A percentile compares a stretch with the other conserved stretches of the same genome.
Conservation (phyloP, 2,797 vertebrate genomes). For the Characodon lateralis region DNA sequence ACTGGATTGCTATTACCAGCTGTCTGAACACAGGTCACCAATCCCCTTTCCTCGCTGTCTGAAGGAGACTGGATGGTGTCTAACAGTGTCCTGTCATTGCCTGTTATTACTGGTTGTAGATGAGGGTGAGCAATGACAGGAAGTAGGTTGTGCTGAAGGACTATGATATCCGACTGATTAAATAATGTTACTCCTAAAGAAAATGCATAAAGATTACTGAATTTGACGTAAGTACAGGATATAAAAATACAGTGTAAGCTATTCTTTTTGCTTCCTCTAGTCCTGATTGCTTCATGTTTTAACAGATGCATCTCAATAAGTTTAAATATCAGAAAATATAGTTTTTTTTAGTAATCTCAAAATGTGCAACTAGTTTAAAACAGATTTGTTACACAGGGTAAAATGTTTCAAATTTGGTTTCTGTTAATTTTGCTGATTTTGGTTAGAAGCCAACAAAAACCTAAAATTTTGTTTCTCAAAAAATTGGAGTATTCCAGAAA, state of each 20-base stretch:
- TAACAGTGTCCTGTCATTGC: constrained; percentile 56
- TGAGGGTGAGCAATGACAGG: not conserved
- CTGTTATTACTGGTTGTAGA: constrained; percentile 48
- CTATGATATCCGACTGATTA: not conserved
- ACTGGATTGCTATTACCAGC: constrained; percentile 59
- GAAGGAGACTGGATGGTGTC: constrained; percentile 41
- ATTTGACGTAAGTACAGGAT: constrained; percentile 6
- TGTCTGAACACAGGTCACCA: constrained; percentile 52
- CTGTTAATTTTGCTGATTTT: too few relatives aligned
- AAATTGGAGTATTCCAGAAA: too few relatives aligned
- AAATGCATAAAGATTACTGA: not conserved
- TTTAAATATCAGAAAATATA: too few relatives aligned
- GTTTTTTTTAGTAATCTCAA: too few relatives aligned
- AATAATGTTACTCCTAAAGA: constrained; percentile 15
- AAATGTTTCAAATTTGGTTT: too few relatives aligned
- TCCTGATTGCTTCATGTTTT: not conserved
- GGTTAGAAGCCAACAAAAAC: too few relatives aligned
- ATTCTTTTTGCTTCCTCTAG: not conserved
- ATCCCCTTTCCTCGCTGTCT: constrained; percentile 41
- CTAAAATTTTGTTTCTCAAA: too few relatives aligned
- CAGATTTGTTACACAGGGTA: too few relatives aligned
- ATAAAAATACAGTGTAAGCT: not conserved
- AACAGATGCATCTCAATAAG: too few relatives aligned
- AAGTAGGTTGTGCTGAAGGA: not conserved
- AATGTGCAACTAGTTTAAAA: too few relatives aligned